A percentile compares a stretch with the other conserved stretches of the same genome.
Evolutionary conservation across 2,888 invertebrate species (phyloP).

Genomic region (Tenthredo scrophulariae): DNA sequence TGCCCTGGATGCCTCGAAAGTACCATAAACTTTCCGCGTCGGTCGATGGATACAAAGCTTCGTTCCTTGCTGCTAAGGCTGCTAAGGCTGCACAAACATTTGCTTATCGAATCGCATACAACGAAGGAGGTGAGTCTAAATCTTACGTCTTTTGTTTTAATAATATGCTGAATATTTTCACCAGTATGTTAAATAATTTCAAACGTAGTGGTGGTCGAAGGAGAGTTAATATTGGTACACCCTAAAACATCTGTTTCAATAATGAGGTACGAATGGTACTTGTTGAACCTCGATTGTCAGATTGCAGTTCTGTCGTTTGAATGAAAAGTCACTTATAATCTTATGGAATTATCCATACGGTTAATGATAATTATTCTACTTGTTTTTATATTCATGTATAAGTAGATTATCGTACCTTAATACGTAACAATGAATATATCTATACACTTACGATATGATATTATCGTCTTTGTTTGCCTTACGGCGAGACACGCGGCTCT

Average conservation of each 20-base stretch:
- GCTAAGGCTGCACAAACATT: neutral
- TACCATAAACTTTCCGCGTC: constrained; percentile 36
- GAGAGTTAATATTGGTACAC: neutral
- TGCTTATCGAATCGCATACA: neutral
- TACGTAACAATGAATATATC: neutral
- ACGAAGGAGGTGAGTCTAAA: neutral
- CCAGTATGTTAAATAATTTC: no score
- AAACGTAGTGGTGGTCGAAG: neutral
- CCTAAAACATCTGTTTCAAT: neutral
- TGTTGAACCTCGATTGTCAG: neutral
- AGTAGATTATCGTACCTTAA: neutral
- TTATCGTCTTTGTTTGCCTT: neutral
- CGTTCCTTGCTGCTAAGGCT: constrained; percentile 24
- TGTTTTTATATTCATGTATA: neutral
- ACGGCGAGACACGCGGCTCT: neutral
- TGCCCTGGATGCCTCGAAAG: constrained; percentile 35
- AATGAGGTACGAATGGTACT: neutral
- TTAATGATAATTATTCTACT: neutral
- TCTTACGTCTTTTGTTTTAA: neutral
- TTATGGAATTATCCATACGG: neutral
- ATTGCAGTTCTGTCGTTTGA: neutral
- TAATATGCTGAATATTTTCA: no score
- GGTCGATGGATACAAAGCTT: constrained; percentile 48
- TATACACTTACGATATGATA: neutral
- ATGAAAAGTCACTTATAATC: neutral